phyloP scores from a whole-genome alignment of 2,797 vertebrate genomes.

The Platalea minor region DNA sequence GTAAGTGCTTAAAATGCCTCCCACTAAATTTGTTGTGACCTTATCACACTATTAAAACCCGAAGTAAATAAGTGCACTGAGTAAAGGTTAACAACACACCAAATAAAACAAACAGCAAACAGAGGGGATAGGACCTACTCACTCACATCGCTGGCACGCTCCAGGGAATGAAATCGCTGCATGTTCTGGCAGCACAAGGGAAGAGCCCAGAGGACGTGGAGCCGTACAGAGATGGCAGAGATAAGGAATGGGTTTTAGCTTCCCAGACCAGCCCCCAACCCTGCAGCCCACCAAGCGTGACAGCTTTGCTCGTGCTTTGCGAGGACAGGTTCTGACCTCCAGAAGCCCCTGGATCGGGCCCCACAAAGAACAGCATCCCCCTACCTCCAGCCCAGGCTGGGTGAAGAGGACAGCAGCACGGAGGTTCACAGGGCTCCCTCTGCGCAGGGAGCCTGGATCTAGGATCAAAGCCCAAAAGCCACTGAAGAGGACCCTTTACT shows the following conservation, averaged over 20 bases:
- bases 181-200: background rate
- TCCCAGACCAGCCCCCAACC: background rate
- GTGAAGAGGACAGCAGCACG: background rate
- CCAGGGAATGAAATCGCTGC: background rate
- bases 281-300: rapidly evolving
- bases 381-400: background rate
- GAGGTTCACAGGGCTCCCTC: background rate
- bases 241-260: background rate
- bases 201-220: background rate
- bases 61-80: conserved; percentile 53
- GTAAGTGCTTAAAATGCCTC: conserved; percentile 65
- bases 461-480: background rate
- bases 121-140: background rate
- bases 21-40: conserved; percentile 67
- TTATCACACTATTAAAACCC: conserved; percentile 54
- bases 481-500: background rate
- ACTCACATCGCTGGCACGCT: background rate
- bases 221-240: background rate
- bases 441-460: rapidly evolving
- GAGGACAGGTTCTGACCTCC: rapidly evolving
- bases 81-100: conserved; percentile 67
- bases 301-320: background rate
- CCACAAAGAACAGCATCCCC: background rate
- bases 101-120: conserved; percentile 64
- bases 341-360: background rate